Evolutionary conservation across 2,113 vertebrate genomes (phyloP).

Genomic region (Phrynosoma platyrhinos): DNA sequence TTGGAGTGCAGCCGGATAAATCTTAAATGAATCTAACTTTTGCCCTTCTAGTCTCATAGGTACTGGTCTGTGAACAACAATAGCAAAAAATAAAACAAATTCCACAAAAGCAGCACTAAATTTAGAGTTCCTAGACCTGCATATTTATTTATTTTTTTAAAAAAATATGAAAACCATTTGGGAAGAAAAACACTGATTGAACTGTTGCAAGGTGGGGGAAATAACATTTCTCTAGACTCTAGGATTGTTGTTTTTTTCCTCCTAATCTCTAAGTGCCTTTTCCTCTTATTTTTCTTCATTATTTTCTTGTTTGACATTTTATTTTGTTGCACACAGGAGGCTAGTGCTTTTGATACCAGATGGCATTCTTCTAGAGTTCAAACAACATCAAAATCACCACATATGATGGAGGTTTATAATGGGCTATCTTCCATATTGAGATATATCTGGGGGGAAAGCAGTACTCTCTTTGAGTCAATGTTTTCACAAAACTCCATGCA

Average conservation of each 20-base stretch:
- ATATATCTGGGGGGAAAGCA: no score
- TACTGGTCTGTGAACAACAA: slow-evolving; percentile 35
- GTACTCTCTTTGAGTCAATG: neutral
- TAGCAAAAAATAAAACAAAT: no score
- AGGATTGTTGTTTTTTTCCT: neutral
- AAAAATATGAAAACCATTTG: neutral
- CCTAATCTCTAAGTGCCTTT: neutral
- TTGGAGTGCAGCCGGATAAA: slow-evolving; percentile 15
- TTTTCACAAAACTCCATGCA: neutral
- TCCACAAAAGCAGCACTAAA: slow-evolving; percentile 1
- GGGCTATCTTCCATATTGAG: neutral
- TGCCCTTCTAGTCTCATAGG: slow-evolving; percentile 38
- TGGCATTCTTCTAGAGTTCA: slow-evolving; percentile 26
- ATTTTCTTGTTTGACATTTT: slow-evolving; percentile 10
- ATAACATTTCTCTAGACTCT: slow-evolving; percentile 37
- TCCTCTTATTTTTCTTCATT: neutral
- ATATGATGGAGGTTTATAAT: neutral
- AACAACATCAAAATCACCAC: neutral
- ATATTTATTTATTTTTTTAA: slow-evolving; percentile 2
- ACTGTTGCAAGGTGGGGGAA: slow-evolving; percentile 13
- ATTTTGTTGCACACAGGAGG: slow-evolving; percentile 8
- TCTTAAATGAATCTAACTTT: slow-evolving; percentile 47
- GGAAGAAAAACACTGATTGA: neutral
- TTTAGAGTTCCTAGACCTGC: slow-evolving; percentile 26
- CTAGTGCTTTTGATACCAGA: slow-evolving; percentile 29